A percentile compares a stretch with the other conserved stretches of the same genome.
Evolutionary conservation across 2,888 invertebrate species (phyloP).

Genomic region (Chironomus riparius): DNA sequence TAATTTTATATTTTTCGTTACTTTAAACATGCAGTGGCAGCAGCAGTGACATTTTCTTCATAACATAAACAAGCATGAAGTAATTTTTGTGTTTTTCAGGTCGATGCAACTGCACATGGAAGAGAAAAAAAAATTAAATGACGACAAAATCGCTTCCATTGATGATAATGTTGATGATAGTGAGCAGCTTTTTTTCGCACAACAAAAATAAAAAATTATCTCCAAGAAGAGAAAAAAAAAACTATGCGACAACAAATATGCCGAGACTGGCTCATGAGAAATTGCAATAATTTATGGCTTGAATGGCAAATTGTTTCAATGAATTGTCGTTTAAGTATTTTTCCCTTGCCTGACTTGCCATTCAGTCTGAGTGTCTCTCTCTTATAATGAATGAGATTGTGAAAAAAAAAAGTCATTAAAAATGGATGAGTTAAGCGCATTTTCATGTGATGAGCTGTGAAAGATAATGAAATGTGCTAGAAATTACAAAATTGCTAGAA

Average conservation of each 20-base stretch:
- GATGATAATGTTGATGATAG: background rate
- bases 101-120: background rate
- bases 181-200: background rate
- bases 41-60: background rate
- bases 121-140: background rate
- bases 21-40: background rate
- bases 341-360: background rate
- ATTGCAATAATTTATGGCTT: constrained; percentile 2
- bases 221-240: background rate
- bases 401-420: too few species aligned
- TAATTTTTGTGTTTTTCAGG: background rate
- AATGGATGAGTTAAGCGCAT: too few species aligned
- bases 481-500: too few species aligned
- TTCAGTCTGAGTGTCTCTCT: background rate
- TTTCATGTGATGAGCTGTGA: too few species aligned
- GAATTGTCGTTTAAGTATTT: background rate
- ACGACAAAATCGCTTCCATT: background rate
- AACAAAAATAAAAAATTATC: background rate
- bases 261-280: background rate
- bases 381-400: background rate
- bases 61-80: background rate
- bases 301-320: constrained; percentile 13
- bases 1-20: background rate
- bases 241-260: background rate
- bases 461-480: too few species aligned